Evolutionary conservation across 2,113 vertebrate genomes (phyloP).

Genomic region (Micromys minutus): DNA sequence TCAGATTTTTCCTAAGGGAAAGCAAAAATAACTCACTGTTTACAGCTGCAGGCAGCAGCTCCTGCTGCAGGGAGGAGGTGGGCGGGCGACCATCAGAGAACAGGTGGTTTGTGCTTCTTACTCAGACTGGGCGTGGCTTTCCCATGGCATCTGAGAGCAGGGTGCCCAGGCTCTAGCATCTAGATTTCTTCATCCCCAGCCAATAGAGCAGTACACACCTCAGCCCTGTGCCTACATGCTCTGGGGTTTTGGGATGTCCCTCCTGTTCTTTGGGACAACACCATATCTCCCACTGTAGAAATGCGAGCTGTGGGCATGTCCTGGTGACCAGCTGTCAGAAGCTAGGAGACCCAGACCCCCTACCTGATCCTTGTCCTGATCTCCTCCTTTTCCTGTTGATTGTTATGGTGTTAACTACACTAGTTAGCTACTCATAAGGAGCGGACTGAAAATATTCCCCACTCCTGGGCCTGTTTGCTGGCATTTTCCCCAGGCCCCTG

Average conservation of each 20-base stretch:
- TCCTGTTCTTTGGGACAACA: not conserved
- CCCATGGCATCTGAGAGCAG: not conserved
- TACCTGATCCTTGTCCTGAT: not conserved
- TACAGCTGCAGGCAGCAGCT: conserved; percentile 55
- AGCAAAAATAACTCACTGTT: conserved; percentile 66
- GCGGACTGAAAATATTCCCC: not conserved
- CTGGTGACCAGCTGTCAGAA: not conserved
- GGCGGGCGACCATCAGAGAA: conserved; percentile 38
- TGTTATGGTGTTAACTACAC: not conserved
- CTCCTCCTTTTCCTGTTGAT: not conserved
- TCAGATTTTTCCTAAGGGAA: conserved; percentile 22
- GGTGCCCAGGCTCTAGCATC: not conserved
- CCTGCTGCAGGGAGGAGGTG: not conserved
- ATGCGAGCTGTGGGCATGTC: not conserved
- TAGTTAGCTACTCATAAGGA: not conserved
- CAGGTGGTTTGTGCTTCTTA: conserved; percentile 11
- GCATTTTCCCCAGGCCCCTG: not conserved
- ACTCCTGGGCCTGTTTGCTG: not conserved
- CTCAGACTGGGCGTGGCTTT: not conserved
- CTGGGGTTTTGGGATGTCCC: not conserved
- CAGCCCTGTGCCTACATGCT: not conserved
- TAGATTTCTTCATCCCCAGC: not conserved
- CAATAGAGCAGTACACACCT: not conserved
- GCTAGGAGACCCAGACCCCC: not conserved
- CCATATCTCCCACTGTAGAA: not conserved